These are phyloP conservation scores for Anoplolepis gracilipes DNA, from an alignment of 1,140 invertebrate genomes.

Conservation along the genomic window DNA sequence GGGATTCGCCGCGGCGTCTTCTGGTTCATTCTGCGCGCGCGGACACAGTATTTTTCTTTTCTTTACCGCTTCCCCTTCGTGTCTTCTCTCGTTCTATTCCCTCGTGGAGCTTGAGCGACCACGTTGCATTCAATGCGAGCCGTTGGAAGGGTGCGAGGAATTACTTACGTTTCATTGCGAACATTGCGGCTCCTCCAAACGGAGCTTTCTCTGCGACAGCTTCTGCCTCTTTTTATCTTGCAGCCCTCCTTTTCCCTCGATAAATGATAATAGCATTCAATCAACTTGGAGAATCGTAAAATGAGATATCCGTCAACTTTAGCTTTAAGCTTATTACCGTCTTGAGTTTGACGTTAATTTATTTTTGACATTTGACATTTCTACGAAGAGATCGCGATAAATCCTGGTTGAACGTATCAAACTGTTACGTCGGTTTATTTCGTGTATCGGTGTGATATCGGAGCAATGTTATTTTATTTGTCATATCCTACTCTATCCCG, in stretches of 20 bases:
- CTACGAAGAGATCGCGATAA: background rate
- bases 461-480: slow-evolving; percentile 38
- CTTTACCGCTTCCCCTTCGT: slow-evolving; percentile 54
- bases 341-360: slow-evolving; percentile 20
- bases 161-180: slow-evolving; percentile 72
- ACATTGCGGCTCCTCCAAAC: slow-evolving; percentile 23
- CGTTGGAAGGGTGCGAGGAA: slow-evolving; percentile 62
- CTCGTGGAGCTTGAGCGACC: slow-evolving; percentile 31
- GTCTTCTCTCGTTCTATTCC: slow-evolving; percentile 70
- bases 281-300: background rate
- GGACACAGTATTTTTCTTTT: slow-evolving; percentile 73
- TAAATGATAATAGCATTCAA: slow-evolving; percentile 44
- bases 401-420: background rate
- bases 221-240: background rate
- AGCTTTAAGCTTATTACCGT: slow-evolving; percentile 8
- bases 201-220: background rate
- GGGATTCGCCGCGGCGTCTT: slow-evolving; percentile 68
- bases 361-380: background rate
- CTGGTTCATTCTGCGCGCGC: slow-evolving; percentile 68
- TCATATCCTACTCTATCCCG: background rate
- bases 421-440: slow-evolving; percentile 13
- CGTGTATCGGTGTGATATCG: slow-evolving; percentile 11
- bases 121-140: slow-evolving; percentile 63
- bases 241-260: background rate
- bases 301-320: background rate